Conservation (phyloP, 2,113 vertebrate species). For the Barbus barbus region DNA sequence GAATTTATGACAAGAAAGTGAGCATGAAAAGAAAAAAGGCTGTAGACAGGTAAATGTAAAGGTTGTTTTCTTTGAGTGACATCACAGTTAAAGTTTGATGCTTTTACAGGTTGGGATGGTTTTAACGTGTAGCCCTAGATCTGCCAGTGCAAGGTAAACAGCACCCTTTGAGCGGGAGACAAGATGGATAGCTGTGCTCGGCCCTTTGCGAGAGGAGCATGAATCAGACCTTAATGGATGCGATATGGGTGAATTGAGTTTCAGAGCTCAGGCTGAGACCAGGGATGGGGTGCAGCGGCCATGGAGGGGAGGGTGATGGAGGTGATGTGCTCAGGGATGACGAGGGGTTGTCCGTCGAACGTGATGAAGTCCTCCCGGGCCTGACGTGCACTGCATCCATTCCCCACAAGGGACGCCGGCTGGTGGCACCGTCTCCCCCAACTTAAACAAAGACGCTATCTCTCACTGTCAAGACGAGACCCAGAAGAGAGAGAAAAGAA, state of each 20-base stretch:
- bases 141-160: slow-evolving; percentile 55
- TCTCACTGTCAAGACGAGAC: no score
- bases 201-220: slow-evolving; percentile 47
- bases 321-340: slow-evolving; percentile 31
- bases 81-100: slow-evolving; percentile 52
- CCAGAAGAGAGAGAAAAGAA: no score
- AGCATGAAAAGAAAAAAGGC: slow-evolving; percentile 2
- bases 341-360: background rate
- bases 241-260: slow-evolving; percentile 57
- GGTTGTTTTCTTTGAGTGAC: slow-evolving; percentile 29
- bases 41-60: slow-evolving; percentile 51
- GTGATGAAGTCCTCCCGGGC: slow-evolving; percentile 57
- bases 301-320: background rate
- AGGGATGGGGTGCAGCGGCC: background rate
- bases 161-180: slow-evolving; percentile 40
- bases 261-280: slow-evolving; percentile 31
- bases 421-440: slow-evolving; percentile 29
- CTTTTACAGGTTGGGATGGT: slow-evolving; percentile 54
- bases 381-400: slow-evolving; percentile 39
- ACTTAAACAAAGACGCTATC: slow-evolving; percentile 36
- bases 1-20: slow-evolving; percentile 34
- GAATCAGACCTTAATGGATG: slow-evolving; percentile 61
- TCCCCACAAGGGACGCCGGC: slow-evolving; percentile 31
- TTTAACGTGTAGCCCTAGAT: slow-evolving; percentile 57
- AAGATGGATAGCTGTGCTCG: slow-evolving; percentile 58